Conservation (phyloP, 2,888 invertebrate species). For the Acanthosoma haemorrhoidale region DNA sequence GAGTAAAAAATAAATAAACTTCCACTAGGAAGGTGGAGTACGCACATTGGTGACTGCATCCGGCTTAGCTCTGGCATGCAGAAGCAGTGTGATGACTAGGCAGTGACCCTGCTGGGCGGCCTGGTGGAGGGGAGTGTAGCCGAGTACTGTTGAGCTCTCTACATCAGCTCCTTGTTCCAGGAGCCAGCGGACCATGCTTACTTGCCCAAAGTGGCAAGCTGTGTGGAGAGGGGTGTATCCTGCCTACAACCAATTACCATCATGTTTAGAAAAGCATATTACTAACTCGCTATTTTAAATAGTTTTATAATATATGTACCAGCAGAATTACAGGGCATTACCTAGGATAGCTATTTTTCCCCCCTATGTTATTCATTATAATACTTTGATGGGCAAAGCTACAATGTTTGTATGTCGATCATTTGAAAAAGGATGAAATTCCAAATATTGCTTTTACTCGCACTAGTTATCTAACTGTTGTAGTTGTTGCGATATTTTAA, state of each 20-base stretch:
- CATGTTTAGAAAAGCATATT: not conserved
- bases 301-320: too few species aligned
- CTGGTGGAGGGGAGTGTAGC: conserved; percentile 94
- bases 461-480: too few species aligned
- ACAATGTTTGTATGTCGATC: too few species aligned
- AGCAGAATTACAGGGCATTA: too few species aligned
- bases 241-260: conserved; percentile 48
- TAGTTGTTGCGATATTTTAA: too few species aligned
- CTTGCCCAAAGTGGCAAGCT: conserved; percentile 94
- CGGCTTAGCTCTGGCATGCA: conserved; percentile 91
- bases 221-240: conserved; percentile 96
- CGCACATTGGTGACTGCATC: conserved; percentile 90
- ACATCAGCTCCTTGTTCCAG: conserved; percentile 86
- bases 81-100: conserved; percentile 81
- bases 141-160: conserved; percentile 67
- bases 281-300: too few species aligned
- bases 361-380: too few species aligned
- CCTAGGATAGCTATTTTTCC: too few species aligned
- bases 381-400: too few species aligned
- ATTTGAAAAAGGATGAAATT: too few species aligned
- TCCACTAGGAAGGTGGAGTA: conserved; percentile 42
- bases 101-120: conserved; percentile 98
- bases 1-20: not conserved
- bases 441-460: too few species aligned
- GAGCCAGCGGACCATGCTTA: conserved; percentile 83